Evolutionary conservation across 2,888 invertebrate species (phyloP).

Genomic region (Noctua fimbriata): DNA sequence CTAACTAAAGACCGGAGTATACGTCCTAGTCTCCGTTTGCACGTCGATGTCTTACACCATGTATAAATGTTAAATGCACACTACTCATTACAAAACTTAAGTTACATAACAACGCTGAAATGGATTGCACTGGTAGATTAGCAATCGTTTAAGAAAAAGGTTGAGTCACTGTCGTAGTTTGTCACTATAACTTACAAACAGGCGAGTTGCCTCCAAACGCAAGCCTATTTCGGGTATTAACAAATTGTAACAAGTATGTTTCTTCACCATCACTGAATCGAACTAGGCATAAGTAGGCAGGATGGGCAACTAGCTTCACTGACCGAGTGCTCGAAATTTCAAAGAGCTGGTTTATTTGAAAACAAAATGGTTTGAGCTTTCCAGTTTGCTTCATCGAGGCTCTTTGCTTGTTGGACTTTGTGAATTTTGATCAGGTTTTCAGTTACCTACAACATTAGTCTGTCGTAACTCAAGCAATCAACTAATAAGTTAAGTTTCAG

Average conservation of each 20-base stretch:
- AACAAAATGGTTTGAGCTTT: not conserved
- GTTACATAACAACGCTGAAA: too few relatives aligned
- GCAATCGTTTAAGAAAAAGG: too few relatives aligned
- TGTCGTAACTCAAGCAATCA: not conserved
- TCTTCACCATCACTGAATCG: not conserved
- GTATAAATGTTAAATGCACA: too few relatives aligned
- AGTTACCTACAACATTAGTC: not conserved
- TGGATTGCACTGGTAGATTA: too few relatives aligned
- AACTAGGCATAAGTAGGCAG: not conserved
- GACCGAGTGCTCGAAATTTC: not conserved
- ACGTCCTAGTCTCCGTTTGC: not conserved
- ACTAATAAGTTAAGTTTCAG: not conserved
- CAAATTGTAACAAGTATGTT: not conserved
- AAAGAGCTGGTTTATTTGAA: not conserved
- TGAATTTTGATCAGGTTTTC: not conserved
- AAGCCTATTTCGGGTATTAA: too few relatives aligned
- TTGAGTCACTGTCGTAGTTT: too few relatives aligned
- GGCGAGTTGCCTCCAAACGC: too few relatives aligned
- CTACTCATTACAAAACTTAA: too few relatives aligned
- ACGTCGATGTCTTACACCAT: too few relatives aligned
- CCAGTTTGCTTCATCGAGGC: not conserved
- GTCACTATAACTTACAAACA: too few relatives aligned
- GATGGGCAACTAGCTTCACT: not conserved
- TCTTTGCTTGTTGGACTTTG: not conserved
- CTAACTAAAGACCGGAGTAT: not conserved